A percentile compares a stretch with the other conserved stretches of the same genome.
Evolutionary conservation across 2,888 invertebrate genomes (phyloP).

Genomic region (Ectemnius cavifrons): DNA sequence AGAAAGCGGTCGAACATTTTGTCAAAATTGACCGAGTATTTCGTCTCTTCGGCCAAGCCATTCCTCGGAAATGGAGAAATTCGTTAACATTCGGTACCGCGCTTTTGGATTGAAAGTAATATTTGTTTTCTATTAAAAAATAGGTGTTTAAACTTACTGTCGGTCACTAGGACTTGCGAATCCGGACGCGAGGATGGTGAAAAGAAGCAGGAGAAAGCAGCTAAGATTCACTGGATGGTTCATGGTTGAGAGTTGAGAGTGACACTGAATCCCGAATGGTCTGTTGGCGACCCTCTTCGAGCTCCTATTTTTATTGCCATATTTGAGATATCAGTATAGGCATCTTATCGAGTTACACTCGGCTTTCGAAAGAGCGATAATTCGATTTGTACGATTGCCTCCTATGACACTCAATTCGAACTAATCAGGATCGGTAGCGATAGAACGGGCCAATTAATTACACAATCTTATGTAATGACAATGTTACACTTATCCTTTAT

Average conservation of each 20-base stretch:
- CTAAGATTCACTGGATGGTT: not conserved
- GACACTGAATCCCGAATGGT: not conserved
- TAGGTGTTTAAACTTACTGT: not conserved
- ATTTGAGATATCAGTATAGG: constrained; percentile 6
- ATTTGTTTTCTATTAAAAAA: not conserved
- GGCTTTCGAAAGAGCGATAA: not conserved
- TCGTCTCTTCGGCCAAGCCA: not conserved
- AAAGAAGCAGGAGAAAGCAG: constrained; percentile 24
- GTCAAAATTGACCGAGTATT: constrained; percentile 41
- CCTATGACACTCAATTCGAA: no score
- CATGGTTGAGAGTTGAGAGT: constrained; percentile 20
- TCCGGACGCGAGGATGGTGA: not conserved
- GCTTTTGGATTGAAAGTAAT: not conserved
- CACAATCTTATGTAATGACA: no score
- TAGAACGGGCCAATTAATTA: no score
- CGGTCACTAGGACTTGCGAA: not conserved
- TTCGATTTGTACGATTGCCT: not conserved
- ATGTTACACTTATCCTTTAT: no score
- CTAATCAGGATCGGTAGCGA: no score
- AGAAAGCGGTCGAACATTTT: constrained; percentile 51
- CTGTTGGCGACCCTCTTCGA: not conserved
- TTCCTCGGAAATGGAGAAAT: not conserved
- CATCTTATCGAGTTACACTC: constrained; percentile 38
- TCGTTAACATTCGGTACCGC: not conserved
- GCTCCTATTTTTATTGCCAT: constrained; percentile 37